These are phyloP conservation scores for Lathronympha strigana DNA, from an alignment of 2,888 invertebrate genomes.

Conservation along the genomic window DNA sequence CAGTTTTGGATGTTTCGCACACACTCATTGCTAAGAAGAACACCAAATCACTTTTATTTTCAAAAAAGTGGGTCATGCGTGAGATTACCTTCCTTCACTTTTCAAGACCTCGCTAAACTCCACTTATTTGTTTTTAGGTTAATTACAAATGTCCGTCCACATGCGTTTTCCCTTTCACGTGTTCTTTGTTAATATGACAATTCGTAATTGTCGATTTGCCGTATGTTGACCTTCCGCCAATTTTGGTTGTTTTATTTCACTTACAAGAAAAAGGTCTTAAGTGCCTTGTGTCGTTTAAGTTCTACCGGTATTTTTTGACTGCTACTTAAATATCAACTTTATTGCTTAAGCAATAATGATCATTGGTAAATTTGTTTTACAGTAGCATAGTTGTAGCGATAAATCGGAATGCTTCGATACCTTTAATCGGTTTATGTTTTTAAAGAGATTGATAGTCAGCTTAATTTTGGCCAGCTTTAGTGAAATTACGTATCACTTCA, in stretches of 20 bases:
- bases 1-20: neutral
- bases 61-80: neutral
- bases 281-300: neutral
- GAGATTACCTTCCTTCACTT: conserved; percentile 14
- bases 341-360: neutral
- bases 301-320: neutral
- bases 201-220: conserved; percentile 27
- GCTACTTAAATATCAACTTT: conserved; percentile 13
- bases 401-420: conserved; percentile 19
- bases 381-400: conserved; percentile 8
- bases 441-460: conserved; percentile 26
- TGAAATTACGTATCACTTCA: neutral
- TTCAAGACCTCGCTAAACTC: conserved; percentile 9
- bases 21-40: neutral
- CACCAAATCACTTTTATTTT: conserved; percentile 1
- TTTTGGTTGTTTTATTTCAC: conserved; percentile 1
- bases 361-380: neutral
- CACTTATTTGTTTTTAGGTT: conserved; percentile 17
- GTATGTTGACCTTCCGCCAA: conserved; percentile 22
- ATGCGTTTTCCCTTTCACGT: conserved; percentile 23
- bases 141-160: conserved; percentile 26
- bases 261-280: neutral
- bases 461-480: conserved; percentile 11
- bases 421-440: conserved; percentile 28
- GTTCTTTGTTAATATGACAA: conserved; percentile 23